These are phyloP conservation scores for Calvadosia cruxmelitensis DNA, from an alignment of 30 jellyfish, hydroid and myxozoan genomes.

Conservation along the genomic window DNA sequence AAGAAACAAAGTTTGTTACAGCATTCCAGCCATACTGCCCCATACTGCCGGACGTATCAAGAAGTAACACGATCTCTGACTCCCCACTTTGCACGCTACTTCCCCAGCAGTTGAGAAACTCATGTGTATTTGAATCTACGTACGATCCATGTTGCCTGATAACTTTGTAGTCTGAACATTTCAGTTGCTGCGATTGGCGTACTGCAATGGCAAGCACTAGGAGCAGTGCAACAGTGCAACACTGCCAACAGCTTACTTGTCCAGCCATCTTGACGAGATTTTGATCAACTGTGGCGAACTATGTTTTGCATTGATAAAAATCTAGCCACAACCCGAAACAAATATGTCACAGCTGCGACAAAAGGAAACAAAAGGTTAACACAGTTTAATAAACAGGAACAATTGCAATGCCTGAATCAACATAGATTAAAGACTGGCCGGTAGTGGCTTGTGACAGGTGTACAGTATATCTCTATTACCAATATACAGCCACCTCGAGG, in stretches of 20 bases:
- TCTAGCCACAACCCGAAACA: background rate
- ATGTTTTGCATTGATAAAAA: no score
- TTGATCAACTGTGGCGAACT: no score
- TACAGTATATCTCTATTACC: no score
- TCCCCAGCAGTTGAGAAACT: constrained; percentile 84
- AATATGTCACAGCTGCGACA: background rate
- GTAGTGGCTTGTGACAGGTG: no score
- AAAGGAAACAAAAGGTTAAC: background rate
- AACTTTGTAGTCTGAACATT: background rate
- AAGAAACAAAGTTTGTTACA: constrained; percentile 49
- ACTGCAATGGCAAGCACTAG: no score
- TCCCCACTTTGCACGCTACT: constrained; percentile 65
- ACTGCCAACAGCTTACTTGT: no score
- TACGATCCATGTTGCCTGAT: constrained; percentile 4
- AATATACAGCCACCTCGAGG: no score
- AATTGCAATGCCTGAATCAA: no score
- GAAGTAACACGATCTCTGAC: constrained; percentile 68
- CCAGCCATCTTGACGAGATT: no score
- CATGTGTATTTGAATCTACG: constrained; percentile 1
- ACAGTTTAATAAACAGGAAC: background rate
- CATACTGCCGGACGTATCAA: constrained; percentile 95
- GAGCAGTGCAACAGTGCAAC: no score
- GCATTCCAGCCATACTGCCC: constrained; percentile 48
- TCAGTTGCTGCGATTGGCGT: background rate
- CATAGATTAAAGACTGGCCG: no score